Evolutionary conservation across 2,888 invertebrate genomes (phyloP), one percentile per base, ranked within the genome.

Genomic region (Sturmia bella): DNA sequence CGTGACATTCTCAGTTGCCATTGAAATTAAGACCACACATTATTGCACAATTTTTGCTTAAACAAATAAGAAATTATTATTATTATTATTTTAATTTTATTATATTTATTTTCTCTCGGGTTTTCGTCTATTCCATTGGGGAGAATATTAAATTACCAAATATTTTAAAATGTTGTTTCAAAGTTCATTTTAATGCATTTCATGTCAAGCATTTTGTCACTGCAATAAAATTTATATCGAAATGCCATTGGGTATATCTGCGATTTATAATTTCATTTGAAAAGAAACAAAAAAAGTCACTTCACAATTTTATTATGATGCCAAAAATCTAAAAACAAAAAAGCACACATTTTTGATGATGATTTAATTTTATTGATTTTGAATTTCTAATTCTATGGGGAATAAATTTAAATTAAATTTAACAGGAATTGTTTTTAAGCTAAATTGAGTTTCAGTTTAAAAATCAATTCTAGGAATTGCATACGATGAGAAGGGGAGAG

Each of bases 101-200:
- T 66, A 32, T 9, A 32, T 9, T 6, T 9, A 9, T 66, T 17
- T 54, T 24, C 0, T 9, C 15, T 50, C 21, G 21, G n/a, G 21
- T 39, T 32, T 50, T n/a, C 19, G 5, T 3, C n/a, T n/a, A 32
- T 21, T 19, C 45, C 32, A 64, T 0, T 21, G 48, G 24, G 24
- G 57, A 24, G 12, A 48, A 50, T 64, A 64, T 52, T 43, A 24
- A 64, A 61, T 72, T 72, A n/a, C 50, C n/a, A 12, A 74, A 56
- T 39, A 56, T 12, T 3, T 21, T 32, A 43, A 61, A 68, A 32
- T 68, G n/a, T 69, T 54, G 17, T 21, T 69, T 37, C 24, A 61
- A 69, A 50, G 56, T 63, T 12, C 37, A 54, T 69, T 69, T 54
- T n/a, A 70, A 45, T 70, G 27, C 69, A 54, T 37, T 69, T 45